Evolutionary conservation across 2,888 invertebrate species (phyloP).

Genomic region (Acleris laterana): DNA sequence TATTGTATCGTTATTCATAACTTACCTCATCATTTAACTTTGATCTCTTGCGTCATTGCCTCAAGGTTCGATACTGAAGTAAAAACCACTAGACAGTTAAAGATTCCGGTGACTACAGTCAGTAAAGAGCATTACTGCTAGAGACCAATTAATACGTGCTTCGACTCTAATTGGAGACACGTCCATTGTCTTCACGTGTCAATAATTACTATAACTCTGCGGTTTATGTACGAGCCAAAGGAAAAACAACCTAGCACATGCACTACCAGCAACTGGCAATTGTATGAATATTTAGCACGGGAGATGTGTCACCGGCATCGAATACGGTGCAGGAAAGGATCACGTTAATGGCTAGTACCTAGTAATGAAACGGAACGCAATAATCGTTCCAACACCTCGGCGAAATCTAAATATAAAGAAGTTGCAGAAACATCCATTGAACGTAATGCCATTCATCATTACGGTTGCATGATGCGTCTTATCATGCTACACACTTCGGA

Average conservation of each 20-base stretch:
- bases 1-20: slow-evolving; percentile 42
- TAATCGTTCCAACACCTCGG: neutral
- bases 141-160: slow-evolving; percentile 32
- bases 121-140: neutral
- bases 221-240: neutral
- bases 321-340: neutral
- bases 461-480: neutral
- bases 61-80: slow-evolving; percentile 53
- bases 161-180: slow-evolving; percentile 13
- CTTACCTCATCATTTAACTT: slow-evolving; percentile 44
- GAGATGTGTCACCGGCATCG: too few species aligned
- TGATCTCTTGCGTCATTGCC: slow-evolving; percentile 45
- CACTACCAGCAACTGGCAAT: too few species aligned
- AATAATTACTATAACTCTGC: slow-evolving; percentile 7
- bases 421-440: slow-evolving; percentile 6
- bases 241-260: neutral
- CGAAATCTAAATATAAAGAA: slow-evolving; percentile 7
- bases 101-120: slow-evolving; percentile 5
- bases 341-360: slow-evolving; percentile 3
- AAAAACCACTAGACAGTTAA: slow-evolving; percentile 38
- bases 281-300: too few species aligned
- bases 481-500: neutral
- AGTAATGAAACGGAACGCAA: neutral
- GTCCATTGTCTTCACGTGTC: slow-evolving; percentile 17
- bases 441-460: slow-evolving; percentile 22